Base-by-base conservation (phyloP, 2,888 invertebrate species). In the Phania funesta region DNA sequence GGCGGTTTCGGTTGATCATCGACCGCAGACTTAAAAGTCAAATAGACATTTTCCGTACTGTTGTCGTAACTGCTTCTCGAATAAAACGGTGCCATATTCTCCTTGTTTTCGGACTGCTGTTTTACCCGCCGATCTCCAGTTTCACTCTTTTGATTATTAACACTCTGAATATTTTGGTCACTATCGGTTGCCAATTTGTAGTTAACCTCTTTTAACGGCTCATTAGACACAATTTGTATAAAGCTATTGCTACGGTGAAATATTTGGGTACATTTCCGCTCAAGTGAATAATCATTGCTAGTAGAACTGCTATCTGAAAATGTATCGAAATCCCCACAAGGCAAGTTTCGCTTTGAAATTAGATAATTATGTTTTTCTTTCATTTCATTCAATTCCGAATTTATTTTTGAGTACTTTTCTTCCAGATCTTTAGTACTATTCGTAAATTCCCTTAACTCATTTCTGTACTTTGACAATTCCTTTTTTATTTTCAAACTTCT, bases 391-490 rank as follows among this genome's bases (percentile, higher is more conserved):
- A 89, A 85, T 79, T 90, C 89, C 8, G 80, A 78, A 71, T 90
- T 90, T 56, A 90, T 87, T 70, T 87, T 87, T 83, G 88, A 84
- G 52, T 89, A 89, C 58, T 89, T 88, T 70, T 87, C 86, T 60
- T 89, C 88, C 38, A 89, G 85, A 54, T 86, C 86, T 68, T 87
- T 87, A 16, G 89, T 88, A 9, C 87, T 87, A 29, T 88, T 87
- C 22, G 88, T 88, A 76, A 88, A 89, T 18, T 89, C 87, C 50
- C 86, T 85, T 1, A 89, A 84, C 74, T 89, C 89, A 77, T 87
- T 86, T 65, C 87, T 87, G 78, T 88, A 89, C 71, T 87, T 89
- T 65, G 78, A 79, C 0, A 89, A 79, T 50, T 89, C 89, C 3
- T 86, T 84, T 64, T 87, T 88, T 3, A 89, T 44, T 62, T 83